Percentiles rank a stretch among this genome's conserved stretches.
phyloP scores from a whole-genome alignment of 2,797 vertebrate genomes.

The Chloroceryle inda region DNA sequence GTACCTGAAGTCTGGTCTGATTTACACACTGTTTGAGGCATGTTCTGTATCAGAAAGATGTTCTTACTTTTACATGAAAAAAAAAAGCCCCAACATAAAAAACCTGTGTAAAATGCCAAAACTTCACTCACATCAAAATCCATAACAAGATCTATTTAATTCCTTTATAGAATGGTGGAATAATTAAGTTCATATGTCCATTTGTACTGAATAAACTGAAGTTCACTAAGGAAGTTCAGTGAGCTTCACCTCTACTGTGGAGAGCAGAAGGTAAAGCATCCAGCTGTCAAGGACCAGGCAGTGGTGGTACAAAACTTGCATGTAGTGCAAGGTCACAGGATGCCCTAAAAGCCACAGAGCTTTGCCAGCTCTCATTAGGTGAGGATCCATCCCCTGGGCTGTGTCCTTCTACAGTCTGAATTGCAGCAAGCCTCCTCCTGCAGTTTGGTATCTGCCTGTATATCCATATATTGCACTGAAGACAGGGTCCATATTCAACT shows the following conservation, averaged over 20 bases:
- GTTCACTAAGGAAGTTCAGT: neutral
- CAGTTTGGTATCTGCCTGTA: neutral
- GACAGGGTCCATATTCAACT: rapidly evolving
- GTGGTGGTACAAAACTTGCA: neutral
- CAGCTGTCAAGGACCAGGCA: neutral
- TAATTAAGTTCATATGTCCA: neutral
- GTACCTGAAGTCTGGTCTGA: conserved; percentile 45
- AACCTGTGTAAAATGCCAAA: conserved; percentile 22
- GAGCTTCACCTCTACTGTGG: neutral
- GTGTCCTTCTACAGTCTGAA: neutral
- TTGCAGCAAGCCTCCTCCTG: neutral
- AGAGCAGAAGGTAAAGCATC: neutral
- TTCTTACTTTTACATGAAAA: conserved; percentile 30
- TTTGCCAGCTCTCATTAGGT: neutral
- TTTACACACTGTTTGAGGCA: conserved; percentile 53
- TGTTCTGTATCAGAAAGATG: conserved; percentile 32
- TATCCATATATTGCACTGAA: rapidly evolving
- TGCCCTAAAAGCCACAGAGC: neutral
- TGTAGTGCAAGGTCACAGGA: neutral
- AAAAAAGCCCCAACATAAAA: neutral
- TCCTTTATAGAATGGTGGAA: neutral
- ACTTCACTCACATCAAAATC: conserved; percentile 30
- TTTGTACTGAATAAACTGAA: neutral
- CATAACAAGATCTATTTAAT: conserved; percentile 22
- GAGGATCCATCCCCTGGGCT: neutral